Base-by-base conservation (phyloP, 2,888 invertebrate genomes). In the Andrena minutula region DNA sequence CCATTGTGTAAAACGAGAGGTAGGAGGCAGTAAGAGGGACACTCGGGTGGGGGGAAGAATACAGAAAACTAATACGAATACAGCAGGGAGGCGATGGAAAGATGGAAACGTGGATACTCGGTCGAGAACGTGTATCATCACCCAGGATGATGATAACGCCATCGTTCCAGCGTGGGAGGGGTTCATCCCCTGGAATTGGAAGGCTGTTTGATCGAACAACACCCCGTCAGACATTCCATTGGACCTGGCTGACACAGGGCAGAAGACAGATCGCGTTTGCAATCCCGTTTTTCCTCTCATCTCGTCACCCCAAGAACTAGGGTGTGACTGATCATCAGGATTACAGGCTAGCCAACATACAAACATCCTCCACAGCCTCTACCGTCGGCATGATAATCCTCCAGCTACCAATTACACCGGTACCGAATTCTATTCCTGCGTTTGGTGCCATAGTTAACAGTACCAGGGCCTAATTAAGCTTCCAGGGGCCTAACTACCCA, bases 1-100 rank as follows among this genome's bases (percentile, higher is more conserved):
- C 53, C 23, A 53, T 20, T n/a, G 60, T 30, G 60, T 30, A n/a
- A 61, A 61, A 61, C n/a, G 35, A n/a, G 61, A 61, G 7, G 20
- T 10, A 35, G 20, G 20, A n/a, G 32, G n/a, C n/a, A 8, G 35
- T 3, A 12, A 10, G 20, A 23, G 10, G 35, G 35, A 35, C 30
- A 32, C n/a, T n/a, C 32, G n/a, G 0, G 28, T 16, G n/a, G 16
- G 30, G n/a, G 7, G 26, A n/a, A 60, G 10, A 20, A 20, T 41
- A 16, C 41, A 7, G 20, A 16, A 63, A 35, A 35, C 20, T 20
- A 16, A 61, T n/a, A 32, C n/a, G 61, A 8, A 28, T n/a, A 6
- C 30, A n/a, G 23, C 10, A 35, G 10, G 5, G 2, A 20, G 61
- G 32, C 61, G 35, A 63, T 35, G 2, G 10, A 35, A 16, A 23